Evolutionary conservation across 2,888 invertebrate genomes (phyloP), one percentile per base, ranked within the genome.

Genomic region (Sinohyriopsis cumingii): DNA sequence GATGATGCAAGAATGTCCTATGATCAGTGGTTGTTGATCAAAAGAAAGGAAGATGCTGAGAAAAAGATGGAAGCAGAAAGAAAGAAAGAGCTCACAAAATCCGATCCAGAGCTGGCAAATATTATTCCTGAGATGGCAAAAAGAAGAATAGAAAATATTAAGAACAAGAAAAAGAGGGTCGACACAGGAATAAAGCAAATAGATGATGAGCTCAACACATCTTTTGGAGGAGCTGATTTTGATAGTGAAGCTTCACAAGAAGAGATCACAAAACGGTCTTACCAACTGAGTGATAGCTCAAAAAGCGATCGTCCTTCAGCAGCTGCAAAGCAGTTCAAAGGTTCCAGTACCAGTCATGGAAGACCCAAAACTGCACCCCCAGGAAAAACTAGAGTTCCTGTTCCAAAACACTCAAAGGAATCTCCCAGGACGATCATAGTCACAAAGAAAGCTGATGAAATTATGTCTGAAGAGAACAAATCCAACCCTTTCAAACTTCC

Each of bases 21-120:
- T 71, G 85, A 86, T 67, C 83, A 85, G 18, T 86, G 86, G 86
- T 59, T 86, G 19, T 69, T 79, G 60, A 75, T 76, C 63, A 86
- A 87, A 77, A 72, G 82, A 55, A 75, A 73, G 63, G 77, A 84
- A 65, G 83, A 85, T 63, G 70, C 67, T 20, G 65, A 71, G n/a
- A 79, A 77, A 63, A 75, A 78, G 68, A 65, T 76, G 33, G 79
- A 79, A 67, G 73, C 77, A 67, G 69, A 76, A 54, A 77, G 71
- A 61, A 76, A 82, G 60, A 81, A 79, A 67, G 80, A 83, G 25
- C 69, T 82, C 65, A 79, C 83, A 18, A 84, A 84, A 63, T 84
- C 85, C n/a, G 84, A 86, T 68, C 84, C 86, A 59, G 86, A 87
- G 65, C 63, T 84, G 9, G 82, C 80, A 20, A 79, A 82, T 57